phyloP scores from a whole-genome alignment of 2,888 invertebrate genomes.

The Agrochola litura region DNA sequence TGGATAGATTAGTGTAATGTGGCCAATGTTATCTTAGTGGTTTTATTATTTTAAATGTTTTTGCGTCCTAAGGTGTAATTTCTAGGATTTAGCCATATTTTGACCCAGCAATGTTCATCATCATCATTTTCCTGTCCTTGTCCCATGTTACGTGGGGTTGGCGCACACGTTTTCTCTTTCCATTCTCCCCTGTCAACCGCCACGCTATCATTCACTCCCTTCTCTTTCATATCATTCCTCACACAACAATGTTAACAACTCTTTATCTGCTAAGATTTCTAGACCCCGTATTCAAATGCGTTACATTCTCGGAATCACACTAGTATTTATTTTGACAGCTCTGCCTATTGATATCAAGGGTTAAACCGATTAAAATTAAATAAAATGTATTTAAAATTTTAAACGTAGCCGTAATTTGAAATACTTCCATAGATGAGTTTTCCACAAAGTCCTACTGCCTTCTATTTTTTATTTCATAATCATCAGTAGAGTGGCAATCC shows the following conservation, averaged over 20 bases:
- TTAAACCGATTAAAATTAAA: not conserved
- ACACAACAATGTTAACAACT: not conserved
- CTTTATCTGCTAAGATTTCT: not conserved
- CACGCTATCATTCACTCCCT: no score
- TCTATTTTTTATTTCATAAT: not conserved
- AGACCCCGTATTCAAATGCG: not conserved
- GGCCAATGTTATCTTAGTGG: conserved; percentile 2
- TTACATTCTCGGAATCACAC: not conserved
- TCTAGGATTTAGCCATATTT: not conserved
- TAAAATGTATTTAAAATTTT: not conserved
- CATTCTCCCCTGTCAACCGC: no score
- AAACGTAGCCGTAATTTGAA: not conserved
- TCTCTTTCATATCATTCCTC: no score
- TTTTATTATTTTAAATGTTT: conserved; percentile 18
- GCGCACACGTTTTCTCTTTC: no score
- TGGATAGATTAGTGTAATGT: conserved; percentile 34
- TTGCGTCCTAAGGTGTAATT: not conserved
- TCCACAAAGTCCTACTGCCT: not conserved
- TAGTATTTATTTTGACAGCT: not conserved
- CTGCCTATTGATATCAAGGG: not conserved
- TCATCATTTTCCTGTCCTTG: no score
- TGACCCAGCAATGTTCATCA: no score
- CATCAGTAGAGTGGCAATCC: not conserved
- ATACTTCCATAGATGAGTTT: not conserved
- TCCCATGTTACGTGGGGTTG: no score